Conservation (phyloP, 1,140 invertebrate genomes). For the Heliothis virescens region DNA sequence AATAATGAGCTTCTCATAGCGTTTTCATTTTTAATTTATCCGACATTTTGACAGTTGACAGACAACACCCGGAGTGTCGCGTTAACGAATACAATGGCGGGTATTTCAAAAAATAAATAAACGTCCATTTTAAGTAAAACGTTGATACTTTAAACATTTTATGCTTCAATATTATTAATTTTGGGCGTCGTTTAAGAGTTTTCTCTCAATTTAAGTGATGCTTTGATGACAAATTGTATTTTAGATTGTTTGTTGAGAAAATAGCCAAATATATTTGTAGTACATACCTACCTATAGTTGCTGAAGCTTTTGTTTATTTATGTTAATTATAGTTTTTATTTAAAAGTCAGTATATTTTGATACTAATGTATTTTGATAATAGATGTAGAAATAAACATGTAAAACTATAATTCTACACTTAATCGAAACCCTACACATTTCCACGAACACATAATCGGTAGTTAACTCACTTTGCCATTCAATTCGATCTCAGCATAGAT, state of each 20-base stretch:
- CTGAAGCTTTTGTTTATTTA: neutral
- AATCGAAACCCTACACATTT: neutral
- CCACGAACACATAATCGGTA: neutral
- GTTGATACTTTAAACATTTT: slow-evolving; percentile 2
- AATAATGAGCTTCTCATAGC: no score
- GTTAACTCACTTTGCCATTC: slow-evolving; percentile 16
- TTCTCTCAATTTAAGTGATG: neutral
- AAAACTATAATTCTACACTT: neutral
- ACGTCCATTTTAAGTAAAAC: neutral
- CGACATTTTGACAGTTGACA: no score
- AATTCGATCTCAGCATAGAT: slow-evolving; percentile 30
- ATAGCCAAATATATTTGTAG: no score
- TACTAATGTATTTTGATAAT: neutral
- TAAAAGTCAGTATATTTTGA: no score
- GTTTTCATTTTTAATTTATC: no score
- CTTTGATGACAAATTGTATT: no score
- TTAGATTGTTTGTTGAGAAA: no score
- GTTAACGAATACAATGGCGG: no score
- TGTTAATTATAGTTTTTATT: neutral
- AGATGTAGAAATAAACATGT: neutral
- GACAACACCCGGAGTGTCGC: no score
- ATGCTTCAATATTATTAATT: slow-evolving; percentile 7
- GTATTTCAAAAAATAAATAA: no score
- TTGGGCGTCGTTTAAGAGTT: neutral
- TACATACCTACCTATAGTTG: no score